Evolutionary conservation across 2,888 invertebrate species (phyloP), one percentile per base, ranked within the genome.

Genomic region (Anorthoa munda): DNA sequence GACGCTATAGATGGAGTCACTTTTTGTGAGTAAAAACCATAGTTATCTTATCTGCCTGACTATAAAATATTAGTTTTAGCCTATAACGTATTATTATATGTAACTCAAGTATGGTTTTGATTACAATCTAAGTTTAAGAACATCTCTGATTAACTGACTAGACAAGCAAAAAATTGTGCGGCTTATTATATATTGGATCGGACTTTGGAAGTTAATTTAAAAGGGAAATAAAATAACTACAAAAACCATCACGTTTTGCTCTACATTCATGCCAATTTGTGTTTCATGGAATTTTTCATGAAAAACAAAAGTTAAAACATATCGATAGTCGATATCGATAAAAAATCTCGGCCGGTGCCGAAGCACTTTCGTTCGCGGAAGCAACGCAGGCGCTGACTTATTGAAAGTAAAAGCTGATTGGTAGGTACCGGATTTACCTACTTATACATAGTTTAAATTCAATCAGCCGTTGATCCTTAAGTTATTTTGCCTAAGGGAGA

Each of bases 361-460:
- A 88, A 91, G 89, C 91, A 94, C 95, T 95, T 95, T 95, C 94
- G 85, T 93, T 95, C 90, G 91, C 95, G 95, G 96, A 96, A 95
- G 94, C 87, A 72, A 71, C 89, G 88, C 88, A 74, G 81, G 87
- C 92, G 89, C 91, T 89, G 88, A 88, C 82, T 88, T 82, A 79
- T 76, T 84, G 95, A 95, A 95, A 96, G 96, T 96, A 95, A 95
- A 95, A 96, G 95, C 94, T 87, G 93, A 92, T 93, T 84, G 90
- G 89, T 87, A 81, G 85, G 90, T 93, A 91, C 91, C 92, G 93
- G 92, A 91, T 90, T 90, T 89, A 90, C 89, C 89, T 90, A 89
- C 84, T 82, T 84, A 79, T 75, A 81, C 76, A 84, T 84, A 86
- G 82, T 87, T 87, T 84, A 80, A 60, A 82, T 83, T 83, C 76